phyloP scores from a whole-genome alignment of 1,140 invertebrate species.

The Leptonema lineaticorne region DNA sequence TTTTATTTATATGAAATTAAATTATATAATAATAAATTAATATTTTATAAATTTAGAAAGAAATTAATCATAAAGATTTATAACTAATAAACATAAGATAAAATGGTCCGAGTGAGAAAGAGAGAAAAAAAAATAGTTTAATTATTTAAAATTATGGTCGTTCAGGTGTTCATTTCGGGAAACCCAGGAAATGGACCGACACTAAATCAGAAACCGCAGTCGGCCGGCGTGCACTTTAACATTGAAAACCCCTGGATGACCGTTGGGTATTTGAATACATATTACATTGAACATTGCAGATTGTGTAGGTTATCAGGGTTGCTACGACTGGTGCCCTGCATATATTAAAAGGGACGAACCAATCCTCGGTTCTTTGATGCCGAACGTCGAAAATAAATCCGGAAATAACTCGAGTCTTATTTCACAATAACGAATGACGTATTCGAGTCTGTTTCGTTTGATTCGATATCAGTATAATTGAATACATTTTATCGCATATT shows the following conservation, averaged over 20 bases:
- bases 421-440: too few relatives aligned
- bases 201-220: slow-evolving; percentile 19
- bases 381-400: slow-evolving; percentile 5
- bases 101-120: too few relatives aligned
- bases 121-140: too few relatives aligned
- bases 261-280: slow-evolving; percentile 19
- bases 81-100: too few relatives aligned
- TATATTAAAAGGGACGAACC: slow-evolving; percentile 16
- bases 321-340: slow-evolving; percentile 7
- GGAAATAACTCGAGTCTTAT: too few relatives aligned
- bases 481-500: too few relatives aligned
- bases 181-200: neutral
- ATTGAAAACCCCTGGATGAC: slow-evolving; percentile 17
- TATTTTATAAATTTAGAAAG: too few relatives aligned
- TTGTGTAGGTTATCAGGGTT: slow-evolving; percentile 19
- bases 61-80: too few relatives aligned
- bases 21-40: too few relatives aligned
- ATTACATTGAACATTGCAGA: slow-evolving; percentile 19
- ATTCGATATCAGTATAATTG: too few relatives aligned
- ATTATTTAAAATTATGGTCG: neutral
- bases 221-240: slow-evolving; percentile 15
- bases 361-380: neutral
- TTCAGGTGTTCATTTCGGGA: neutral
- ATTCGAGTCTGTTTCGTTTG: too few relatives aligned
- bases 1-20: too few relatives aligned